Conservation (phyloP, 2,888 invertebrate genomes). For the Yponomeuta plumbellus region DNA sequence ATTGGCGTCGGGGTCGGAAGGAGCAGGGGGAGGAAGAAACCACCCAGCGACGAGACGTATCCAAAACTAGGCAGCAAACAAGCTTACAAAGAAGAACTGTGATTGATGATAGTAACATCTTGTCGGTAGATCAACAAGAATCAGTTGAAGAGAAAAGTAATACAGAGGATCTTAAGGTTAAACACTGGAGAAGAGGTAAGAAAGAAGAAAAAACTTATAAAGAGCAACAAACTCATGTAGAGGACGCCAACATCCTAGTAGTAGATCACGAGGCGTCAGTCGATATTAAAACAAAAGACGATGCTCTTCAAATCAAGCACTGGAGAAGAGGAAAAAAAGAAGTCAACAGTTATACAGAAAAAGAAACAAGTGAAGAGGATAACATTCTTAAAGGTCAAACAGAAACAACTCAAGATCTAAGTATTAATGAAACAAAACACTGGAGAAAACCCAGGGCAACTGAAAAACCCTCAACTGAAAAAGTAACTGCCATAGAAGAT, state of each 20-base stretch:
- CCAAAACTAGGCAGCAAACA: neutral
- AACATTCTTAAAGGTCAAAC: constrained; percentile 17
- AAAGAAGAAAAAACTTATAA: neutral
- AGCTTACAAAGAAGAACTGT: constrained; percentile 18
- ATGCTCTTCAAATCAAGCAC: constrained; percentile 18
- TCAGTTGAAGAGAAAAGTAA: constrained; percentile 19
- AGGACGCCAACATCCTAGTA: neutral
- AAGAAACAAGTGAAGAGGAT: constrained; percentile 17
- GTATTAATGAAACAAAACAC: constrained; percentile 34
- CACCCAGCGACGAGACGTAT: neutral
- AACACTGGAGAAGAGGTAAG: neutral
- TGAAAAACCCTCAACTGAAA: constrained; percentile 27
- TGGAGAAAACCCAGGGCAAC: constrained; percentile 41
- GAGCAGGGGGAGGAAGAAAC: constrained; percentile 18
- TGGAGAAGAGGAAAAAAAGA: constrained; percentile 20
- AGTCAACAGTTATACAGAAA: constrained; percentile 20
- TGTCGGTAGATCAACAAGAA: constrained; percentile 29
- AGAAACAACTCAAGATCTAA: constrained; percentile 21
- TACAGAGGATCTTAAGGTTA: neutral
- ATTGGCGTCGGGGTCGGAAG: constrained; percentile 39
- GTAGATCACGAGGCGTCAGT: neutral
- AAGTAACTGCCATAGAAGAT: constrained; percentile 23
- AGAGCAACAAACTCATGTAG: neutral
- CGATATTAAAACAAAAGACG: neutral
- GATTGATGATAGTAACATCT: constrained; percentile 23